Base-by-base conservation (phyloP, 2,888 invertebrate genomes). In the Caenorhabditis sp. region DNA sequence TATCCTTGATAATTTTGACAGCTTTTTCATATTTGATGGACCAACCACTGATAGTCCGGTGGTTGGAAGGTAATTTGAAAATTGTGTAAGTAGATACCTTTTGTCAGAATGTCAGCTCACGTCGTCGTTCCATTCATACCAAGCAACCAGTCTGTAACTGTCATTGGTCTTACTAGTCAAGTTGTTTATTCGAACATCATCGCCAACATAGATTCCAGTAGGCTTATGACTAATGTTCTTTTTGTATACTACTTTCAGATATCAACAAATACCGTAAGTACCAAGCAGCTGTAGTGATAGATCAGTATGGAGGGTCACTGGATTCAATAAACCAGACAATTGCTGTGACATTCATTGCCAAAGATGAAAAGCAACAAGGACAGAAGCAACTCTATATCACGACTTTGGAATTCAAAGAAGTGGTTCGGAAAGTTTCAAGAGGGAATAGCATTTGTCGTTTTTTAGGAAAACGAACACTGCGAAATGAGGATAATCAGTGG, bases 1-100 rank as follows among this genome's bases (percentile, higher is more conserved):
- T 24, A 65, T 74, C 26, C 58, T 76, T 22, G 80, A 80, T 26
- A 58, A 44, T 18, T 80, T 80, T 18, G 80, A 80, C 24, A 76
- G 74, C n/a, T 80, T 60, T 55, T 80, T 80, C 65, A 70, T 80
- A 20, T 80, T 80, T 11, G 74, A 76, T 60, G 80, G 74, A 0
- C 56, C 68, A 5, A 44, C 64, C 51, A 80, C 80, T 20, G 35
- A 40, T 32, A 51, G 62, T 18, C 53, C 50, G 18, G 74, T 68
- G 26, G 68, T 64, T 51, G 67, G 61, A n/a, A 76, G 76, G 76
- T 76, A 11, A 8, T 11, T 13, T 13, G 11, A 40, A 40, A 40
- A 40, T 13, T 13, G n/a, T n/a, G n/a, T n/a, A n/a, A 11, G 20
- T 40, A 11, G 37, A 8, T 6, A 15, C 50, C n/a, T 8, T 4